Conservation (phyloP, 2,797 vertebrate genomes). For the Otus scops region DNA sequence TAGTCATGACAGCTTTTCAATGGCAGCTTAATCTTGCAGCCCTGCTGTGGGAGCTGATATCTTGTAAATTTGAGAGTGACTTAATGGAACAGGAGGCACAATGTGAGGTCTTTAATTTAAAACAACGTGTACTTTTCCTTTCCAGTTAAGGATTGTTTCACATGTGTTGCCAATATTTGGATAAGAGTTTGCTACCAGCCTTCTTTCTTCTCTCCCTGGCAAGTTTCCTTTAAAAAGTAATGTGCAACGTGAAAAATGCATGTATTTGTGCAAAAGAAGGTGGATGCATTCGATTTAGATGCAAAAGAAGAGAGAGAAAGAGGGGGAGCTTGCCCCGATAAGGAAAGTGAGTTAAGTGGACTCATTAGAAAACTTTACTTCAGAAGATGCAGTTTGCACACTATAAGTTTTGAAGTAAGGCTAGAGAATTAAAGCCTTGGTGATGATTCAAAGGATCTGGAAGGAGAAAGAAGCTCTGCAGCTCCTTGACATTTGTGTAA, state of each 20-base stretch:
- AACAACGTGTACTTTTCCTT: not conserved
- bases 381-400: not conserved
- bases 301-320: not conserved
- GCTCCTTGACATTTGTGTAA: not conserved
- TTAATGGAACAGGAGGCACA: not conserved
- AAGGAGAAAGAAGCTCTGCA: not conserved
- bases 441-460: not conserved
- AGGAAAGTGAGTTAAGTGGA: not conserved
- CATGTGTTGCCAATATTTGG: not conserved
- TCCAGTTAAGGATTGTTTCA: not conserved
- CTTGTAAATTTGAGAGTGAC: not conserved
- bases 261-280: not conserved
- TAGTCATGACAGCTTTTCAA: not conserved
- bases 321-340: rapidly evolving
- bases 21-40: not conserved
- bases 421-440: not conserved
- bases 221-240: not conserved
- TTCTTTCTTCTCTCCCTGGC: not conserved
- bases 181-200: not conserved
- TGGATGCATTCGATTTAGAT: not conserved
- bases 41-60: not conserved
- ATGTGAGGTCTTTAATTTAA: not conserved
- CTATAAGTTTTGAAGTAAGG: not conserved
- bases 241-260: not conserved
- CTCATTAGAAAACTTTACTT: not conserved